Percentiles rank a stretch among this genome's conserved stretches.
Conservation (phyloP, 2,797 vertebrate species). For the Lycodopsis pacificus region DNA sequence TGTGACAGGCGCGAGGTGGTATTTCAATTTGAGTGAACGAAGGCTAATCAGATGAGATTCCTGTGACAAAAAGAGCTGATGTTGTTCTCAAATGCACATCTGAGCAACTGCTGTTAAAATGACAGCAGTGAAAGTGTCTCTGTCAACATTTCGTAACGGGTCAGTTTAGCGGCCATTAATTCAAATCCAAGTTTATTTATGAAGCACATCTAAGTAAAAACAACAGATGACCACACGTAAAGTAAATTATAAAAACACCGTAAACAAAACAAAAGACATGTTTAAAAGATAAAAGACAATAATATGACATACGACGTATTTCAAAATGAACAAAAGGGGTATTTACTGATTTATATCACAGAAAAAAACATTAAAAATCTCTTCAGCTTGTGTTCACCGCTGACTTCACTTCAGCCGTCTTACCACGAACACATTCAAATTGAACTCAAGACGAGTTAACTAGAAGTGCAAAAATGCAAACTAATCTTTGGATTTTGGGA, state of each 20-base stretch:
- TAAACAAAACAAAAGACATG: background rate
- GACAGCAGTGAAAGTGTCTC: background rate
- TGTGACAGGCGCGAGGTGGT: slow-evolving; percentile 63
- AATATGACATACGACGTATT: background rate
- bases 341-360: background rate
- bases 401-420: background rate
- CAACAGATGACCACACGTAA: background rate
- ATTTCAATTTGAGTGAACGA: slow-evolving; percentile 66
- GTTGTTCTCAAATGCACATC: slow-evolving; percentile 30
- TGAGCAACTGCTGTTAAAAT: slow-evolving; percentile 1
- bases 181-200: background rate
- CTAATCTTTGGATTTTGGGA: background rate
- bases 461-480: background rate
- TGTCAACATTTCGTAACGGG: background rate
- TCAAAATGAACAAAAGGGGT: too few relatives aligned
- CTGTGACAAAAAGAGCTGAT: background rate
- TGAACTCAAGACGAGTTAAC: too few relatives aligned
- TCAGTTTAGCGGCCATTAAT: background rate
- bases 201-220: background rate
- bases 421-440: background rate
- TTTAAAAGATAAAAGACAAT: background rate
- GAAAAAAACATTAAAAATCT: background rate
- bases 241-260: background rate
- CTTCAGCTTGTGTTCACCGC: background rate
- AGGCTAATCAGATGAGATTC: slow-evolving; percentile 62